Percentiles rank a stretch among this genome's conserved stretches.
These are phyloP conservation scores for Tetrao urogallus DNA, from an alignment of 2,113 vertebrate species.

Conservation along the genomic window DNA sequence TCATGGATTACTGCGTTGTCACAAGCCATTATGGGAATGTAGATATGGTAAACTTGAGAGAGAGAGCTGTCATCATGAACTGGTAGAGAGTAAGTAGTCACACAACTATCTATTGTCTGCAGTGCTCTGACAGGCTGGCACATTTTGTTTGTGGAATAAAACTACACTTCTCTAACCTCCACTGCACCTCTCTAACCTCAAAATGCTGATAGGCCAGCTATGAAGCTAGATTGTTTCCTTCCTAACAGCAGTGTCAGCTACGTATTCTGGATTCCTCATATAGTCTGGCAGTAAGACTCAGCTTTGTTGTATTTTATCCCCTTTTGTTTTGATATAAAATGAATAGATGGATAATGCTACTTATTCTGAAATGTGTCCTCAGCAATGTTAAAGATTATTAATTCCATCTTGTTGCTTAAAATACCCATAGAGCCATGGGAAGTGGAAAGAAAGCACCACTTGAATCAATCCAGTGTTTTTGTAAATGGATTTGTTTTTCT, in stretches of 20 bases:
- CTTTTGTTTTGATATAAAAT: slow-evolving; percentile 1
- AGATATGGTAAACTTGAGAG: slow-evolving; percentile 13
- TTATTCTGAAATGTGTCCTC: slow-evolving; percentile 13
- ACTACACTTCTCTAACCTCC: background rate
- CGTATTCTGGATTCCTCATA: background rate
- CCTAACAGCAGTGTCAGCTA: background rate
- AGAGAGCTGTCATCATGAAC: background rate
- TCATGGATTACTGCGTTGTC: slow-evolving; percentile 12
- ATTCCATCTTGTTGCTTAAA: slow-evolving; percentile 43
- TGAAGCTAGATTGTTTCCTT: background rate
- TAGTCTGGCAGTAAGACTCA: background rate
- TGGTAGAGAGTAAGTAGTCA: background rate
- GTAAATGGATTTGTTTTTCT: slow-evolving; percentile 39
- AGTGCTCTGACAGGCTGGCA: background rate
- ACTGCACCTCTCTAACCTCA: background rate
- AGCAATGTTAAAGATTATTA: slow-evolving; percentile 49
- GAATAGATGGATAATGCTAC: background rate
- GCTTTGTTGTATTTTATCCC: background rate
- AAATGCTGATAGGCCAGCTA: background rate
- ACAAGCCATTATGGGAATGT: background rate
- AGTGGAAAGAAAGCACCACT: slow-evolving; percentile 38
- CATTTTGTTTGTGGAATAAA: background rate
- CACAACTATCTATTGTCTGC: background rate
- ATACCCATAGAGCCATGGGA: slow-evolving; percentile 20
- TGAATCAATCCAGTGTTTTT: slow-evolving; percentile 20